These are phyloP conservation scores for Caranx melampygus DNA, from an alignment of 2,113 vertebrate genomes.

Conservation along the genomic window DNA sequence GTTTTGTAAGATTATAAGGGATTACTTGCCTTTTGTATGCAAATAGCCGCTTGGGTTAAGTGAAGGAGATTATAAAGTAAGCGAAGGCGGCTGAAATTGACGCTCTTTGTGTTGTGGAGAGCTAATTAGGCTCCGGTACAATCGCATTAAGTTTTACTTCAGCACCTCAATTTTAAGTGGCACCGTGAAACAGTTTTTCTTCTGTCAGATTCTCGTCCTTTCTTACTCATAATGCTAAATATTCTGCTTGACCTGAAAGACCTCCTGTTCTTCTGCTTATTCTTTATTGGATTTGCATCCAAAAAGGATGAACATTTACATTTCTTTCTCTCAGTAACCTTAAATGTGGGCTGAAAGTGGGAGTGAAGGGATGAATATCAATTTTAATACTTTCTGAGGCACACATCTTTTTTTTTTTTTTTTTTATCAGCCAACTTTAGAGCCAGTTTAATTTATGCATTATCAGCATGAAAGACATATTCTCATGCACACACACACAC, in stretches of 20 bases:
- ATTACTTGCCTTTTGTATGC: conserved; percentile 71
- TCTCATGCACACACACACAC: conserved; percentile 13
- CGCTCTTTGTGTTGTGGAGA: conserved; percentile 55
- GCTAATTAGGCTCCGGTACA: conserved; percentile 67
- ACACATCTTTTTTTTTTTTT: background rate
- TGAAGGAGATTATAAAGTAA: conserved; percentile 59
- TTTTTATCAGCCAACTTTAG: conserved; percentile 33
- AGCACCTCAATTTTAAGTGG: conserved; percentile 41
- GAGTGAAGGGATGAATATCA: conserved; percentile 40
- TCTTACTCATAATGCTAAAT: conserved; percentile 36
- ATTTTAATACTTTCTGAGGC: conserved; percentile 24
- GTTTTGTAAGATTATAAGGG: conserved; percentile 58
- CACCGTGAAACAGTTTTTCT: conserved; percentile 58
- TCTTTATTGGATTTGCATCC: conserved; percentile 51
- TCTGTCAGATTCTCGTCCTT: conserved; percentile 32
- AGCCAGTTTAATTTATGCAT: conserved; percentile 12
- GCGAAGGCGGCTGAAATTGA: conserved; percentile 44
- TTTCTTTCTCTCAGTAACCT: background rate
- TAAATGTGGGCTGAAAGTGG: conserved; percentile 14
- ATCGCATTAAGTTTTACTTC: conserved; percentile 71
- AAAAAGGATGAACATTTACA: conserved; percentile 35
- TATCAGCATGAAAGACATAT: conserved; percentile 54
- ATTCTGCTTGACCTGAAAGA: conserved; percentile 35
- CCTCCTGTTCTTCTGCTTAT: conserved; percentile 23
- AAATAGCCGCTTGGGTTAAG: conserved; percentile 58